Base-by-base conservation (phyloP, 2,797 vertebrate species). In the Sebastes kiyomatsui region DNA sequence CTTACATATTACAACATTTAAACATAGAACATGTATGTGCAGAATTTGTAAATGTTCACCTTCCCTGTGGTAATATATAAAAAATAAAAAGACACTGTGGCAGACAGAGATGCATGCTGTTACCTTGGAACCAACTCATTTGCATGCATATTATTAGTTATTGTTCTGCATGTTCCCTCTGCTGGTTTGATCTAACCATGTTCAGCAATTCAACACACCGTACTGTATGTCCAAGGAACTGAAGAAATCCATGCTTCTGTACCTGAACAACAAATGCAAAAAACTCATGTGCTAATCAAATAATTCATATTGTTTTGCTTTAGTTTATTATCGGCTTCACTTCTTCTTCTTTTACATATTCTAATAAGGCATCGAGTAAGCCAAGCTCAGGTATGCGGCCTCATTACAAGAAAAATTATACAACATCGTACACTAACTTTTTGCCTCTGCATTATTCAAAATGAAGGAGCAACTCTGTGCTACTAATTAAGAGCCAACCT, bases 401-500 rank as follows among this genome's bases (percentile, higher is more conserved):
- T 85, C 49, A 77, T 77, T 85, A 75, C 23, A 22, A 71, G n/a
- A 18, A 22, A 67, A 46, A 49, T 23, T 35, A 66, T 33, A 59
- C 7, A 73, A 25, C 27, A 12, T 5, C 20, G 28, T 20, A 52
- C 18, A 13, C 54, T 9, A 38, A 72, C 69, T 74, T 72, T 54
- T 54, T 54, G 25, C 70, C 25, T 65, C 32, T n/a, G 28, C 59
- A 3, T 75, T 81, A 30, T 84, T 76, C 72, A 52, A 79, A 84
- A 70, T 27, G 55, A 75, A 79, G 62, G 56, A 64, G 62, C 67
- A 67, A 42, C 60, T 56, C 25, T 9, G 61, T 1, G n/a, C 65
- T 14, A 4, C 79, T 89, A 79, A 90, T 91, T 87, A 80, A 65
- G 46, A 80, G 74, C 18, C 77, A 54, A 73, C 20, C 84, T 62